phyloP scores from a whole-genome alignment of 2,797 vertebrate species.

The Spinus olivaceus region DNA sequence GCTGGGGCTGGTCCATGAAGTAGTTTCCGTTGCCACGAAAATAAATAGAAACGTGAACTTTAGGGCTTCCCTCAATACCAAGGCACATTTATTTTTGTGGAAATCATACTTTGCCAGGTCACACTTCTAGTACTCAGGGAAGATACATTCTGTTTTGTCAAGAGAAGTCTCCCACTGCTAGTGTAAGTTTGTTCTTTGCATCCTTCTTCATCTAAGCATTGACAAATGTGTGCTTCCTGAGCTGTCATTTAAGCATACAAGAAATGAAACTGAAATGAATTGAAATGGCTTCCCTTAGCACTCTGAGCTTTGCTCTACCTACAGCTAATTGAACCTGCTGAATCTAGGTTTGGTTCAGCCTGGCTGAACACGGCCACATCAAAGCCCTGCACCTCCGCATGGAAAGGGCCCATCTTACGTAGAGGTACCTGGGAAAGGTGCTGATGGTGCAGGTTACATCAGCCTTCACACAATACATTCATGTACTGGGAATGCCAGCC shows the following conservation, averaged over 20 bases:
- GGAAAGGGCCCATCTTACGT: neutral
- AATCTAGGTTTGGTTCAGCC: slow-evolving; percentile 25
- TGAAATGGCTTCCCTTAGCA: neutral
- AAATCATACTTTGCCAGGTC: neutral
- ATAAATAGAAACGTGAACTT: neutral
- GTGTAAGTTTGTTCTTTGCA: slow-evolving; percentile 57
- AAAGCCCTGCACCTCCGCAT: slow-evolving; percentile 24
- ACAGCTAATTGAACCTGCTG: slow-evolving; percentile 20
- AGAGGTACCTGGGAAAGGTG: slow-evolving; percentile 10
- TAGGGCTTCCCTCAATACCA: neutral
- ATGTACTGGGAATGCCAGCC: neutral
- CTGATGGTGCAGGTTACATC: slow-evolving; percentile 39
- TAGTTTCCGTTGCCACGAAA: neutral
- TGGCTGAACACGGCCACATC: slow-evolving; percentile 34
- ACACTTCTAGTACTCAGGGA: slow-evolving; percentile 40
- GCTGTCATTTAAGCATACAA: slow-evolving; percentile 51
- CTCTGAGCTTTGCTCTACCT: neutral
- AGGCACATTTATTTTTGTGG: neutral
- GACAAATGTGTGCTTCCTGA: slow-evolving; percentile 53
- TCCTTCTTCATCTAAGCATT: slow-evolving; percentile 55
- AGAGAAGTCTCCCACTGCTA: slow-evolving; percentile 58
- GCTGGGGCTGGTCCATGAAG: neutral
- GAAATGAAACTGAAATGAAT: neutral
- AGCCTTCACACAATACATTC: neutral
- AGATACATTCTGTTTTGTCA: slow-evolving; percentile 36